These are phyloP conservation scores for Regulus satrapa DNA, from an alignment of 2,113 vertebrate species.

Conservation along the genomic window DNA sequence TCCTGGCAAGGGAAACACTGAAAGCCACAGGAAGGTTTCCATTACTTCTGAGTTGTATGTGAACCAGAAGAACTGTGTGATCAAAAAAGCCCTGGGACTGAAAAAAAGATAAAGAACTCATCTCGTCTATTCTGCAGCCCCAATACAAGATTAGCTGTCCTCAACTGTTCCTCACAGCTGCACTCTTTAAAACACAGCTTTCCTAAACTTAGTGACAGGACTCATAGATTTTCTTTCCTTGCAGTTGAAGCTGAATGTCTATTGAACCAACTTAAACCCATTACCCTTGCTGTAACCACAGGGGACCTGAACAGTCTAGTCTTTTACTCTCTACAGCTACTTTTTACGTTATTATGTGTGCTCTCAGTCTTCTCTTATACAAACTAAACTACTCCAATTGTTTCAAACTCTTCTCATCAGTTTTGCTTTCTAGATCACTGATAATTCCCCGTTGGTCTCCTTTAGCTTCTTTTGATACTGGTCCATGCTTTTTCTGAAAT, in stretches of 20 bases:
- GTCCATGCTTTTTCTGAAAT: neutral
- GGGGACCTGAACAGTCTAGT: constrained; percentile 29
- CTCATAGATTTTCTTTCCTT: constrained; percentile 41
- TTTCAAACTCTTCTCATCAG: constrained; percentile 47
- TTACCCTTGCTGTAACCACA: constrained; percentile 35
- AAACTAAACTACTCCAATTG: constrained; percentile 52
- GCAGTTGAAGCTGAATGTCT: constrained; percentile 10
- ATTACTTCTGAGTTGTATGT: neutral
- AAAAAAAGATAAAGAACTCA: neutral
- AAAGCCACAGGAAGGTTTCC: neutral
- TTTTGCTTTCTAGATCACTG: constrained; percentile 35
- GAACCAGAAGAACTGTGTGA: neutral
- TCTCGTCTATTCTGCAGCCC: neutral
- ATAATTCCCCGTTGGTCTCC: neutral
- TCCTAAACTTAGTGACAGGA: constrained; percentile 8
- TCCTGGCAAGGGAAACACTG: neutral
- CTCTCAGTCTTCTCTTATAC: constrained; percentile 24
- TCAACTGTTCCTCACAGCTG: constrained; percentile 2
- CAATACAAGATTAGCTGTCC: neutral
- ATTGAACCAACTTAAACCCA: constrained; percentile 44
- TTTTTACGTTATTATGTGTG: constrained; percentile 40
- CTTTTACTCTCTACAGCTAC: constrained; percentile 24
- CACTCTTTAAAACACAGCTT: constrained; percentile 26
- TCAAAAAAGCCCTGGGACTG: neutral
- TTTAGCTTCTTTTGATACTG: constrained; percentile 29